Conservation (phyloP, 2,888 invertebrate genomes). For the Allolobophora icterica region DNA sequence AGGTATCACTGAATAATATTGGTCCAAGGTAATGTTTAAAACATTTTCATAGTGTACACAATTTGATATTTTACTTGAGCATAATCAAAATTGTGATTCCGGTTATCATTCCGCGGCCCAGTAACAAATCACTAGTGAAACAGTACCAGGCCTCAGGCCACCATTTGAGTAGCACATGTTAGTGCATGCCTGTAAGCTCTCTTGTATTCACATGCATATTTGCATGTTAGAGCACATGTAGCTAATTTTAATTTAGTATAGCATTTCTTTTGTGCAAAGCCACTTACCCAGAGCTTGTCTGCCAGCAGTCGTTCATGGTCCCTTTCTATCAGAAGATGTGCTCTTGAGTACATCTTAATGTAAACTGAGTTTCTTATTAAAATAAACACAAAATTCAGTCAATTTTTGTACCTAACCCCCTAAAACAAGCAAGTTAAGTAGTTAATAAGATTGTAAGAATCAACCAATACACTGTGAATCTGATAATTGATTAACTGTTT, state of each 20-base stretch:
- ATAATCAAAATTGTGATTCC: no score
- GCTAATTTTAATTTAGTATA: background rate
- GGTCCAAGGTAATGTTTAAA: no score
- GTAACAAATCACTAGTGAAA: no score
- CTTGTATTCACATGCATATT: no score
- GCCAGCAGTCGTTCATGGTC: conserved; percentile 54
- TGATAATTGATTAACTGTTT: no score
- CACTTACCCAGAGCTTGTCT: conserved; percentile 56
- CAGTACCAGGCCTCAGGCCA: no score
- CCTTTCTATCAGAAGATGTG: conserved; percentile 59
- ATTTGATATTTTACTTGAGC: no score
- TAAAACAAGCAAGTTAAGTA: background rate
- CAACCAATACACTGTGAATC: background rate
- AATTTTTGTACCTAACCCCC: background rate
- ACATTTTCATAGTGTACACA: no score
- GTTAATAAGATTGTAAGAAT: background rate
- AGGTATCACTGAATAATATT: no score
- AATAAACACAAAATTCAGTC: background rate
- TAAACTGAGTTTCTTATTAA: background rate
- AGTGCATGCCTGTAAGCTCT: no score
- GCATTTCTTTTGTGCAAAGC: background rate
- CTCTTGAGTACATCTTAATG: conserved; percentile 57
- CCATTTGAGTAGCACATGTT: no score
- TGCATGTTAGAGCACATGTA: background rate
- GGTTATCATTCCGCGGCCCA: no score